phyloP scores from a whole-genome alignment of 2,797 vertebrate species.

The Orientallactaga sibirica region DNA sequence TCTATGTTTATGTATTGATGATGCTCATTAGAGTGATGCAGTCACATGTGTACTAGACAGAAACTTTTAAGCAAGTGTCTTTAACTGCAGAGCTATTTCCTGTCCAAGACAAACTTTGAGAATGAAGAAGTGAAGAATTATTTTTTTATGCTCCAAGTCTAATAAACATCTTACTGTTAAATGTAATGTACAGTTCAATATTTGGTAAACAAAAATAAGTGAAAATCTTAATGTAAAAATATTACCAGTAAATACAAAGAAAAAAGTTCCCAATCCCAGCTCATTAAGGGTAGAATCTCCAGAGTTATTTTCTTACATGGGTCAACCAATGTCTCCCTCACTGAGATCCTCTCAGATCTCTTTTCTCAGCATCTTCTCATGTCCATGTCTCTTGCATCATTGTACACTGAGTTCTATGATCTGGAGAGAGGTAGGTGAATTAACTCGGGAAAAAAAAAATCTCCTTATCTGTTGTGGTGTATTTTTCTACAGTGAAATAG shows the following conservation, averaged over 20 bases:
- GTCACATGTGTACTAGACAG: background rate
- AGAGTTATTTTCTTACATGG: background rate
- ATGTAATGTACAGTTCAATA: background rate
- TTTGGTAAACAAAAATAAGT: conserved; percentile 18
- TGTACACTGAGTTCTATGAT: background rate
- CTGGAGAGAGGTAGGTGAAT: background rate
- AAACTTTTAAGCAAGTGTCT: background rate
- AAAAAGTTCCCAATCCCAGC: background rate
- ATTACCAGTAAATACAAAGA: background rate
- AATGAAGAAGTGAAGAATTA: background rate
- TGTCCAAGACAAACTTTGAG: no score
- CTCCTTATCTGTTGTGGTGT: background rate
- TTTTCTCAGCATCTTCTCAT: background rate
- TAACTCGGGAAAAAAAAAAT: background rate
- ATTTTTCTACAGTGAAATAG: background rate
- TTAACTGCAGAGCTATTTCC: no score
- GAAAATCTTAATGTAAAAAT: background rate
- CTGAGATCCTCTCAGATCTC: background rate
- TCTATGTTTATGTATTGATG: background rate
- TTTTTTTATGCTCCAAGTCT: background rate
- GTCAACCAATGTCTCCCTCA: background rate
- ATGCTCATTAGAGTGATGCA: background rate
- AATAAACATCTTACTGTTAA: background rate
- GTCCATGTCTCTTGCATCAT: background rate
- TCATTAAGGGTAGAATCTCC: background rate